Conservation (phyloP, 2,797 vertebrate genomes). For the Carduelis carduelis region DNA sequence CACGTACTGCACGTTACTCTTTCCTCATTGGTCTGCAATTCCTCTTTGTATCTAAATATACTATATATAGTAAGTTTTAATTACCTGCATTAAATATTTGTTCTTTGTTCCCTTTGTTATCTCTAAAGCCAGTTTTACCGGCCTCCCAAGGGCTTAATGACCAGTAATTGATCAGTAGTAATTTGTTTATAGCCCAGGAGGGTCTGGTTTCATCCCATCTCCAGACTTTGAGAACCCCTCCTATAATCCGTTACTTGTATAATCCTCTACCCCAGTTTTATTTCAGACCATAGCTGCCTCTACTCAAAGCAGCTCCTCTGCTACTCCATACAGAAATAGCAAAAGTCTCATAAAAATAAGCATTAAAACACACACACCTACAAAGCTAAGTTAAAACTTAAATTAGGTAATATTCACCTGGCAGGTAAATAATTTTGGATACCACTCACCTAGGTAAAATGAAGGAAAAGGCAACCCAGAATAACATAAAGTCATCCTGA, state of each 20-base stretch:
- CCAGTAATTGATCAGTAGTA: neutral
- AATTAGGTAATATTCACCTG: neutral
- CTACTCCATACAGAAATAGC: neutral
- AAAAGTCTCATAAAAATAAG: neutral
- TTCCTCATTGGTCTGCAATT: neutral
- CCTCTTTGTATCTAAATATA: neutral
- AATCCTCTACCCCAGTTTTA: neutral
- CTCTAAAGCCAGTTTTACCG: neutral
- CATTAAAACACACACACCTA: neutral
- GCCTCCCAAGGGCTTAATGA: neutral
- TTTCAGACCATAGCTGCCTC: neutral
- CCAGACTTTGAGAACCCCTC: neutral
- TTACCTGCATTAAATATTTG: neutral
- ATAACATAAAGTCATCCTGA: neutral
- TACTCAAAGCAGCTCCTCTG: neutral
- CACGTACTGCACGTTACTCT: constrained; percentile 9
- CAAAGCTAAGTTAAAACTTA: neutral
- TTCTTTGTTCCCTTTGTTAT: constrained; percentile 49
- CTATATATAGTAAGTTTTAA: neutral
- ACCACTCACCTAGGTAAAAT: neutral
- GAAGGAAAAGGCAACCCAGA: neutral
- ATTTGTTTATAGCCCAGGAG: neutral
- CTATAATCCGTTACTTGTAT: neutral
- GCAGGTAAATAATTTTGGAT: neutral
- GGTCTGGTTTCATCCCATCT: neutral